Evolutionary conservation across 2,888 invertebrate genomes (phyloP).

Genomic region (Brachyopa scutellaris): DNA sequence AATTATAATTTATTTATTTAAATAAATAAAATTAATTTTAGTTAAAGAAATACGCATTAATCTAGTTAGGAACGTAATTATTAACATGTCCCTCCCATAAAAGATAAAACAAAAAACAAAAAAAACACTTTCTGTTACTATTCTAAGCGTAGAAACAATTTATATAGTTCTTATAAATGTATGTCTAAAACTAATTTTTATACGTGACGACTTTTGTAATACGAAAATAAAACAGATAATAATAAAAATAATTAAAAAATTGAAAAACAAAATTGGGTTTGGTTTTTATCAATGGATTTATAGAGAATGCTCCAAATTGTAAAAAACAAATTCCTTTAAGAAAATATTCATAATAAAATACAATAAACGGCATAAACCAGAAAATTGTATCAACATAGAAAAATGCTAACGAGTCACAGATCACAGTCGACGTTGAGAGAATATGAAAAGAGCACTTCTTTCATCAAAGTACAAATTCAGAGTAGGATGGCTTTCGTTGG

Average conservation of each 20-base stretch:
- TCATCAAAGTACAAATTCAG: no score
- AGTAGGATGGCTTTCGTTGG: no score
- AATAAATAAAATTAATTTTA: constrained; percentile 48
- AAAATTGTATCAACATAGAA: no score
- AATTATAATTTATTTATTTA: constrained; percentile 63
- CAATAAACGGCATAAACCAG: no score
- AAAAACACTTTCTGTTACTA: constrained; percentile 38
- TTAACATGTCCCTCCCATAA: constrained; percentile 38
- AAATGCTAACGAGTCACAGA: no score
- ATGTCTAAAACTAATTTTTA: constrained; percentile 55
- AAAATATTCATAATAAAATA: no score
- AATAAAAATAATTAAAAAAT: constrained; percentile 54
- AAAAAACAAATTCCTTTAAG: no score
- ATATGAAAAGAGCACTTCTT: no score
- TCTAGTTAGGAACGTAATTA: constrained; percentile 64
- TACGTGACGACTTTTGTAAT: constrained; percentile 66
- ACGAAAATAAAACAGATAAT: constrained; percentile 54
- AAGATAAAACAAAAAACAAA: constrained; percentile 24
- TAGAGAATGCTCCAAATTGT: neutral
- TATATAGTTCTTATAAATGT: constrained; percentile 38
- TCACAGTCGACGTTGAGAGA: no score
- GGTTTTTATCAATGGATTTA: neutral
- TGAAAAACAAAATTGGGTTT: neutral
- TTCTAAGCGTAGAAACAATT: constrained; percentile 60
- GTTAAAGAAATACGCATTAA: constrained; percentile 57